These are phyloP conservation scores for Cantharis nigra DNA, from an alignment of 2,888 invertebrate genomes.

Conservation along the genomic window DNA sequence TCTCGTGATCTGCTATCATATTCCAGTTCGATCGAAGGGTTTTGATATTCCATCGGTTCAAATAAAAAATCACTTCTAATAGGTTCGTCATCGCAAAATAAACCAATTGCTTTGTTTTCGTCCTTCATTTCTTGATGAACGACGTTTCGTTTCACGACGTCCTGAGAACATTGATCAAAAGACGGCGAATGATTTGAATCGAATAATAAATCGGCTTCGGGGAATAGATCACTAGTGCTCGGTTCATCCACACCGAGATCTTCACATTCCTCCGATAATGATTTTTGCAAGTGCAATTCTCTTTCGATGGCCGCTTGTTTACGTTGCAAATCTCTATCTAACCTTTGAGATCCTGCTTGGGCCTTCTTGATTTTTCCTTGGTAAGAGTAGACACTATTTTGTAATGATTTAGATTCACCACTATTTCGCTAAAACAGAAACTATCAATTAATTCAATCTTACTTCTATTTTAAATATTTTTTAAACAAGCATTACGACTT, in stretches of 20 bases:
- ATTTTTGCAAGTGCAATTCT: constrained; percentile 67
- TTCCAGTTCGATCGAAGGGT: constrained; percentile 44
- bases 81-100: constrained; percentile 52
- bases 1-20: constrained; percentile 44
- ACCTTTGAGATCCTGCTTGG: constrained; percentile 38
- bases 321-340: constrained; percentile 52
- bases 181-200: constrained; percentile 73
- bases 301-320: constrained; percentile 61
- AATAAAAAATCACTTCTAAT: constrained; percentile 51
- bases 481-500: background rate
- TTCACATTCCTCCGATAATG: constrained; percentile 77
- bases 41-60: constrained; percentile 52
- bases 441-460: background rate
- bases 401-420: constrained; percentile 39
- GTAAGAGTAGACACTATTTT: constrained; percentile 46
- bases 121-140: constrained; percentile 34
- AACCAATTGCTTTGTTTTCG: constrained; percentile 42
- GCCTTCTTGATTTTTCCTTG: constrained; percentile 50
- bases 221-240: constrained; percentile 78
- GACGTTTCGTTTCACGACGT: constrained; percentile 32
- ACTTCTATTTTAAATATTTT: background rate
- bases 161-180: constrained; percentile 51
- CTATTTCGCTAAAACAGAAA: constrained; percentile 17
- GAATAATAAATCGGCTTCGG: constrained; percentile 75
- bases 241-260: constrained; percentile 80